Base-by-base conservation (phyloP, 2,888 invertebrate genomes). In the Nymphalis c-album region DNA sequence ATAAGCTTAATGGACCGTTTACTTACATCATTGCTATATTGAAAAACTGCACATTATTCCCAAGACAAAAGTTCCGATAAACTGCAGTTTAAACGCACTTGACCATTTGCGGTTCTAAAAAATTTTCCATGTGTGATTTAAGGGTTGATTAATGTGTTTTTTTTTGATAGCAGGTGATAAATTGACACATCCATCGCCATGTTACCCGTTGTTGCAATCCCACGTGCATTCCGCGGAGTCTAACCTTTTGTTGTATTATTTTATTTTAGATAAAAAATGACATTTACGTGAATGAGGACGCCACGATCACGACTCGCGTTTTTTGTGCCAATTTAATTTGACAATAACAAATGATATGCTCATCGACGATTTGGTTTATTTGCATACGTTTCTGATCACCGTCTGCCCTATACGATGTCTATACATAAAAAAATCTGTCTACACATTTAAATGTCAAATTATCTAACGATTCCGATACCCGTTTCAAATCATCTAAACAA, bases 241-340 rank as follows among this genome's bases (percentile, higher is more conserved):
- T 70, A 67, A 58, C 63, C 70, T 74, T 74, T 75, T 73, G 69
- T 75, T 73, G 67, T 75, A 72, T 68, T 73, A 69, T 78, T 78
- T 77, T 71, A 75, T 71, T 65, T 69, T 75, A 77, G 75, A 82
- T 77, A 86, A 86, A 86, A 85, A 86, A 84, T 80, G 83, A 85
- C 85, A 82, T 86, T 84, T 76, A 77, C 75, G 68, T 73, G 73
- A 76, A 75, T 77, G 79, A 84, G 85, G 85, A 82, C 83, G 76
- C 73, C 35, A 67, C 70, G 73, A 78, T 80, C 84, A 85, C 82
- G 83, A 82, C 69, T 68, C 68, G 66, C 50, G 63, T 74, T 78
- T 76, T 75, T 77, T 77, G 74, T 76, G 74, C 74, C 71, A 74
- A 77, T 84, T 79, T 79, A 79, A 81, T 78, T 80, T 81, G 83